These are phyloP conservation scores for Chrysomallon squamiferum DNA, from an alignment of 1,140 invertebrate species.

Conservation along the genomic window DNA sequence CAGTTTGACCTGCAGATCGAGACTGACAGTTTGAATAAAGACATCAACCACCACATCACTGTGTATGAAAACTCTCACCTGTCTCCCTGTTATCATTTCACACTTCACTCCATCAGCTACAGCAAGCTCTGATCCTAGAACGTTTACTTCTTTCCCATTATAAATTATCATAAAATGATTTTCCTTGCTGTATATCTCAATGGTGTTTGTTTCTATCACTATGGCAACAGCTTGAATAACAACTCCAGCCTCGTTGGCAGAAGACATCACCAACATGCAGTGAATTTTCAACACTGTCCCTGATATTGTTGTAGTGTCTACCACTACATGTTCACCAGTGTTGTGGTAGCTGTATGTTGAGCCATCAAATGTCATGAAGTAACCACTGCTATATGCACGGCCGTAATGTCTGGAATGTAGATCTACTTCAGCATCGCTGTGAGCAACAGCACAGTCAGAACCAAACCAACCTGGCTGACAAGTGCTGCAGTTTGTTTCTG, in stretches of 20 bases:
- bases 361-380: constrained; percentile 34
- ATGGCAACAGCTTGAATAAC: constrained; percentile 16
- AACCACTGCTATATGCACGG: constrained; percentile 26
- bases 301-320: constrained; percentile 10
- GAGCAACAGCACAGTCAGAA: constrained; percentile 34
- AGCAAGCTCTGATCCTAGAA: constrained; percentile 1
- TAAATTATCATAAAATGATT: neutral
- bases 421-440: constrained; percentile 5
- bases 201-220: neutral
- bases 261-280: constrained; percentile 6
- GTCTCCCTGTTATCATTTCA: neutral
- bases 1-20: constrained; percentile 16
- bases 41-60: constrained; percentile 13
- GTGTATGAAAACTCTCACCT: constrained; percentile 9
- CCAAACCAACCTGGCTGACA: constrained; percentile 34
- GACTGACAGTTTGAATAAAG: constrained; percentile 9
- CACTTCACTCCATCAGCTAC: neutral
- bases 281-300: constrained; percentile 1
- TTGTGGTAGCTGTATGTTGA: constrained; percentile 24
- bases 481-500: constrained; percentile 18
- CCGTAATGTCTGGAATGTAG: neutral
- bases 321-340: constrained; percentile 30
- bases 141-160: neutral
- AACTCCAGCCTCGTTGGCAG: constrained; percentile 1
- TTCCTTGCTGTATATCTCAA: constrained; percentile 14